Evolutionary conservation across 2,888 invertebrate genomes (phyloP), one percentile per base, ranked within the genome.

Genomic region (Pammene fasciana): DNA sequence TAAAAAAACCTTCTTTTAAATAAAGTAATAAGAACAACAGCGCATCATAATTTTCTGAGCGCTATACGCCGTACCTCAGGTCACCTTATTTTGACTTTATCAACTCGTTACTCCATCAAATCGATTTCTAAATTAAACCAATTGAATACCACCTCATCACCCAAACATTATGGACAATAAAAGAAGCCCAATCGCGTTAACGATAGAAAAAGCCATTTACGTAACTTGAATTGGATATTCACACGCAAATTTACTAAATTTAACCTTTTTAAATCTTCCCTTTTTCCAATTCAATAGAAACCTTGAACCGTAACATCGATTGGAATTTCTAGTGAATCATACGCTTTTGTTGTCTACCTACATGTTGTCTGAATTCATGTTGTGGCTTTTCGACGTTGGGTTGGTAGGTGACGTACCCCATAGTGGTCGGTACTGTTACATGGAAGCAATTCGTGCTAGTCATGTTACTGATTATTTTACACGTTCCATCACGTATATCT

Each of bases 231-330:
- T 67, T 71, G 67, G 54, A 60, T 48, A 66, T 56, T 64, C 59
- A 60, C 71, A 67, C 67, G 67, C 67, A 71, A 62, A 66, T 38
- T 46, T 10, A 38, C 38, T 26, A 36, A 75, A 74, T 74, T 74
- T 62, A 65, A 57, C 54, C 50, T 70, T 70, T 73, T 71, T 57
- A 71, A 75, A 74, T 73, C 38, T 9, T 38, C 26, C 26, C 26
- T 26, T 26, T 38, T 38, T 38, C 9, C 38, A 9, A 38, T 38
- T 38, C 38, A 7, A 9, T 9, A 38, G 7, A 1, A 5, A 72
- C 81, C 81, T 81, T 81, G 81, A 81, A 76, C 79, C 76, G 74
- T 71, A 8, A 36, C 71, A 81, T 79, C 76, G 80, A 80, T 81
- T 81, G 77, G 73, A 75, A 73, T 76, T 79, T 77, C 68, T 54